These are phyloP conservation scores for Recurvirostra avosetta DNA, from an alignment of 2,113 vertebrate genomes.

Conservation along the genomic window DNA sequence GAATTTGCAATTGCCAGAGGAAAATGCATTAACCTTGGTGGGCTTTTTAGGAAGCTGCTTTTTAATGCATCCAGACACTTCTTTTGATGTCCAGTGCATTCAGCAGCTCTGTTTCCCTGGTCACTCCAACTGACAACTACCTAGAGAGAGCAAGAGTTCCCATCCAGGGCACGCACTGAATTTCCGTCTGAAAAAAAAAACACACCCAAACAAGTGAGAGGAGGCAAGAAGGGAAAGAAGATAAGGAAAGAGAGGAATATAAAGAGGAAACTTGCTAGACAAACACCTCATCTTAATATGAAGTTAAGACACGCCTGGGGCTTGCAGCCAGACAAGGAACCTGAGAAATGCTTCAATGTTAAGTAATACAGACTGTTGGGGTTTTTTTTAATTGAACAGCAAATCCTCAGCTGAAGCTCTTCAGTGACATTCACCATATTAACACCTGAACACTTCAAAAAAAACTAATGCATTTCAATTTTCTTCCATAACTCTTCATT, in stretches of 20 bases:
- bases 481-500: not conserved
- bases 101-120: not conserved
- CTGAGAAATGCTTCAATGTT: not conserved
- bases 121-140: not conserved
- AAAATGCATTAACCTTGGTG: not conserved
- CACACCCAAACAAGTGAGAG: not conserved
- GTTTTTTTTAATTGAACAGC: not conserved
- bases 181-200: not conserved
- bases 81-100: not conserved
- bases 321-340: not conserved
- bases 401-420: not conserved
- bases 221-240: not conserved
- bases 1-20: not conserved
- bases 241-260: not conserved
- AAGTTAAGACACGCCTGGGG: not conserved
- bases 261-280: not conserved
- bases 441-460: not conserved
- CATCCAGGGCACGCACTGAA: rapidly evolving
- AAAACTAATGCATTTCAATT: not conserved
- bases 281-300: not conserved
- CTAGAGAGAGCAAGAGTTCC: not conserved
- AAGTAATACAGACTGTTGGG: not conserved
- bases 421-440: not conserved
- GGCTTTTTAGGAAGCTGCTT: not conserved
- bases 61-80: not conserved